Percentiles rank a stretch among this genome's conserved stretches.
Evolutionary conservation across 1,140 invertebrate genomes (phyloP).

Genomic region (Homarus americanus): DNA sequence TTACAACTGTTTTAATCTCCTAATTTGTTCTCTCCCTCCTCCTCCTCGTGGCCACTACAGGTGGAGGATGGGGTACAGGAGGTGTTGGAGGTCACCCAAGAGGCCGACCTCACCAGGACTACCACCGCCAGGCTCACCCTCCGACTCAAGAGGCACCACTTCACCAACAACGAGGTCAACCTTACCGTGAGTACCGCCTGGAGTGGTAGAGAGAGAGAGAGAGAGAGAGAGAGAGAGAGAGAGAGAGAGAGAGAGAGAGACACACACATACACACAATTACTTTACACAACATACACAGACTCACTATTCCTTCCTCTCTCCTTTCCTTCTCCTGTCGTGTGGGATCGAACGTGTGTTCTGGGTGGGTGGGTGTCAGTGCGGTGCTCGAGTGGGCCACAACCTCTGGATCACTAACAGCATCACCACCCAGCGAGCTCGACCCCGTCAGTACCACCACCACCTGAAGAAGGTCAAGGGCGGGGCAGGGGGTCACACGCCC

Average conservation of each 20-base stretch:
- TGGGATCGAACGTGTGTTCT: no score
- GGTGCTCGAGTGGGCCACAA: conserved; percentile 17
- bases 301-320: background rate
- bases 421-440: conserved; percentile 9
- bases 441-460: background rate
- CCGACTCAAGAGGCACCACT: conserved; percentile 37
- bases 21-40: no score
- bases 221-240: background rate
- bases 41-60: no score
- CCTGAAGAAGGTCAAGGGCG: background rate
- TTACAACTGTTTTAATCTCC: no score
- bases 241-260: no score
- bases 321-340: no score
- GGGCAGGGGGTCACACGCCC: background rate
- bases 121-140: conserved; percentile 22
- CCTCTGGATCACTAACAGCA: conserved; percentile 17
- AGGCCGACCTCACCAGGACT: conserved; percentile 48
- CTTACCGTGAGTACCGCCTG: conserved; percentile 19
- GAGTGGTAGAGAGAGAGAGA: background rate
- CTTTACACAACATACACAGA: background rate
- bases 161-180: conserved; percentile 34
- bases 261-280: no score
- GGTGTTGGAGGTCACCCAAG: conserved; percentile 23
- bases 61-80: conserved; percentile 5
- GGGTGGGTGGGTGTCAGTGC: no score